Base-by-base conservation (phyloP, 2,113 vertebrate genomes). In the Orcinus orca region DNA sequence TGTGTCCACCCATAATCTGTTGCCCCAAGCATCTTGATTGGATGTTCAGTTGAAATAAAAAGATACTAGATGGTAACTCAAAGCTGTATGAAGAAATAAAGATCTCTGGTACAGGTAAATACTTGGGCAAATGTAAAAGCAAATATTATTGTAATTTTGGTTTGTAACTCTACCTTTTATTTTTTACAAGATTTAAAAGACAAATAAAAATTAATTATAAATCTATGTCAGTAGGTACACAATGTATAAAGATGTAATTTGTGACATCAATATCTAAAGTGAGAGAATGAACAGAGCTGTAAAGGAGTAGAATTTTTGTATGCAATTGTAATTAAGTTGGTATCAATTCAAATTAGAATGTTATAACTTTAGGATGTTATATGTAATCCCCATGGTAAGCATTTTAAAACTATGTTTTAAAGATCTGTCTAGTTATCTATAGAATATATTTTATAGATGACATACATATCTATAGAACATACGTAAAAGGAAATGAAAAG, bases 281-380 rank as follows among this genome's bases (percentile, higher is more conserved):
- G 20, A 44, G 53, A 92, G 26, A 65, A 85, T 5, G 15, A 33
- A 7, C 7, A 73, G 63, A 86, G 21, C 18, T 81, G 12, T 21
- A 14, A 20, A 86, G 20, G 65, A 82, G 23, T 60, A 62, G 65
- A 80, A 33, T 65, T 80, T 91, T 80, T 85, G 7, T 70, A 62
- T 53, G n/a, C 53, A 95, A 55, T 44, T 84, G 58, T 96, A 94
- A 38, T 92, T 81, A 92, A 76, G 31, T 79, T 94, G 33, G 6
- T 71, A 68, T 63, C 31, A 13, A 63, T 76, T 96, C 50, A 86
- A 68, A 95, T 73, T 63, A 74, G 23, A 55, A 50, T 67, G 10
- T 65, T 88, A 58, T 73, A 74, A 93, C 50, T 93, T 77, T n/a
- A 87, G 21, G n/a, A 50, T 82, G 2, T 44, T 88, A n/a, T 68